phyloP scores from a whole-genome alignment of 2,888 invertebrate genomes.

The Ischnura elegans region DNA sequence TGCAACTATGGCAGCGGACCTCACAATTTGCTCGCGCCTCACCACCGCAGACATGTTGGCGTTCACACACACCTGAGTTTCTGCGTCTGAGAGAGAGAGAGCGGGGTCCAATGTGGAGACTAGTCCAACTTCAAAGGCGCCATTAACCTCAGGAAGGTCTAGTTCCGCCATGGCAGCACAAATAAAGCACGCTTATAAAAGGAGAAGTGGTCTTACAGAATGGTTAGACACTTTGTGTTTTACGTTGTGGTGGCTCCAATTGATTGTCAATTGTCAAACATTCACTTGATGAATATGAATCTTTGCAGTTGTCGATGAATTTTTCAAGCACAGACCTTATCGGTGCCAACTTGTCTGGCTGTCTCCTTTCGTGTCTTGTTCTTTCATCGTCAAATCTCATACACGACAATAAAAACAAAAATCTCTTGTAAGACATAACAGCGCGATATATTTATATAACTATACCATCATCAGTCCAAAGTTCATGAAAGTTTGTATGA shows the following conservation, averaged over 20 bases:
- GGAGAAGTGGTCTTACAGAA: no score
- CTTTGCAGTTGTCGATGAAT: neutral
- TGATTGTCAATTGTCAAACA: neutral
- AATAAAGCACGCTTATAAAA: no score
- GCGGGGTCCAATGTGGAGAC: neutral
- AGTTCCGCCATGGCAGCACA: neutral
- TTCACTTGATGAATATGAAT: neutral
- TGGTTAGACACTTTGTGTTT: no score
- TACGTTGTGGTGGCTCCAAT: neutral
- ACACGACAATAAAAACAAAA: neutral
- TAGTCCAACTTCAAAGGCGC: neutral
- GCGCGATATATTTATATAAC: neutral
- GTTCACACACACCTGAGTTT: neutral
- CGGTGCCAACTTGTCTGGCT: neutral
- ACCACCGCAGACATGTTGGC: no score
- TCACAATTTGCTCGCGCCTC: neutral
- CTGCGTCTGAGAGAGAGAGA: neutral
- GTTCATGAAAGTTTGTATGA: neutral
- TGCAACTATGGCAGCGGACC: neutral
- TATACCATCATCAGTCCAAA: neutral
- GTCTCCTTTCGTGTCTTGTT: neutral
- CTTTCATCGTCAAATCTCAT: neutral
- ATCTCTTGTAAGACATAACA: neutral
- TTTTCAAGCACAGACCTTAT: neutral
- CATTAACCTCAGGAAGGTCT: neutral